phyloP scores from a whole-genome alignment of 2,888 invertebrate species.

The Cephus rjabovi region DNA sequence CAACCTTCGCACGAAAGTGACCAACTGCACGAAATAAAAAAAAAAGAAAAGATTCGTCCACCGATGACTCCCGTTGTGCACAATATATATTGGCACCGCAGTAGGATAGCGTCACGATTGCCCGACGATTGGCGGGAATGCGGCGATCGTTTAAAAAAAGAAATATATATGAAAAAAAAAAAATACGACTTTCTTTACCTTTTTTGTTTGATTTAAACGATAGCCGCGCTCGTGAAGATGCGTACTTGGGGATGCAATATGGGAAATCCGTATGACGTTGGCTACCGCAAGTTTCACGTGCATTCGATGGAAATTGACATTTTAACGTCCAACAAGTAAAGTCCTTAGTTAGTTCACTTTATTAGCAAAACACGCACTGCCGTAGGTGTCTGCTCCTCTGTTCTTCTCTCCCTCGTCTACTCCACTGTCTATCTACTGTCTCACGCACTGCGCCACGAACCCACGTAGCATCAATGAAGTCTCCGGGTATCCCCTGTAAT shows the following conservation, averaged over 20 bases:
- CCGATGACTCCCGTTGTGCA: not conserved
- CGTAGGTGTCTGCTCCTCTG: not conserved
- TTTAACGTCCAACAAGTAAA: not conserved
- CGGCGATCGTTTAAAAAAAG: not conserved
- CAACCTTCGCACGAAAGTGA: not conserved
- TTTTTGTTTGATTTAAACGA: not conserved
- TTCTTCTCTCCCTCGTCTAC: not conserved
- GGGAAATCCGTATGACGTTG: not conserved
- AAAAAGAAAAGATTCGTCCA: not conserved
- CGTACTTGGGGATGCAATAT: not conserved
- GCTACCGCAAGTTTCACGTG: not conserved
- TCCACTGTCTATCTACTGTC: not conserved
- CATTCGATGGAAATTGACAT: not conserved
- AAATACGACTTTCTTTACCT: not conserved
- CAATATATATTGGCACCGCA: not conserved
- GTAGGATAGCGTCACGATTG: not conserved
- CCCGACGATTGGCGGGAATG: not conserved
- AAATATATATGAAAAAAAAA: not conserved
- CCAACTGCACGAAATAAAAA: not conserved
- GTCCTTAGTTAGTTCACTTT: not conserved
- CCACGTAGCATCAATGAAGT: not conserved
- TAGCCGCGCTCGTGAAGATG: not conserved
- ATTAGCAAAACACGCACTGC: not conserved
- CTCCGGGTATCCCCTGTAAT: not conserved
- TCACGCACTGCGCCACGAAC: not conserved